A percentile compares a stretch with the other conserved stretches of the same genome.
phyloP scores from a whole-genome alignment of 1,140 invertebrate genomes.

The Cardiocondyla obscurior region DNA sequence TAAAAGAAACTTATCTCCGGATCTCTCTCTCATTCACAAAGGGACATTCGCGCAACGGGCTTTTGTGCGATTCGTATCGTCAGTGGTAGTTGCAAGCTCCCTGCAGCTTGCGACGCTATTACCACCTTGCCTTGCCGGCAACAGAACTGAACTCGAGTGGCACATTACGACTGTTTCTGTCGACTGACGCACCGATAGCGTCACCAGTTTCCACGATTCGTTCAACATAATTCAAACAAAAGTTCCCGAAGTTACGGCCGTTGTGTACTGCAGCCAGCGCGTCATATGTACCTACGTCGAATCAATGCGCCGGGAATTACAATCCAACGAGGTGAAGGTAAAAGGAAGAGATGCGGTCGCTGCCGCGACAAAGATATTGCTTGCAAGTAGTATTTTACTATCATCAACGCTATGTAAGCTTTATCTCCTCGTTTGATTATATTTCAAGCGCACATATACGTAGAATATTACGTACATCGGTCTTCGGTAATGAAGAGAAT shows the following conservation, averaged over 20 bases:
- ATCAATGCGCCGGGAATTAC: constrained; percentile 49
- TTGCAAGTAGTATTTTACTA: not conserved
- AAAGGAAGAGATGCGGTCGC: not conserved
- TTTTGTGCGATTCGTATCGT: constrained; percentile 63
- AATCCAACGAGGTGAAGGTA: constrained; percentile 51
- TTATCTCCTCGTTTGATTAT: not conserved
- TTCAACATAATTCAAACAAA: constrained; percentile 69
- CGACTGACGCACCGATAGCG: constrained; percentile 68
- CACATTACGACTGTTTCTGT: constrained; percentile 53
- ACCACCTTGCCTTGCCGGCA: constrained; percentile 45
- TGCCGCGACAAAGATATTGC: constrained; percentile 8
- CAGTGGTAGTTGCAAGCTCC: constrained; percentile 46
- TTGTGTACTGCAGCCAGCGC: constrained; percentile 52
- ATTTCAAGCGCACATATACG: not conserved
- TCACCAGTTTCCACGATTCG: constrained; percentile 66
- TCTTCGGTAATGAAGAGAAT: not conserved
- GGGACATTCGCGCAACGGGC: constrained; percentile 39
- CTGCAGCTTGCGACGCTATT: constrained; percentile 57
- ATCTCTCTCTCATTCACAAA: constrained; percentile 24
- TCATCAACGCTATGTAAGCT: not conserved
- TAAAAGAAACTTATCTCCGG: constrained; percentile 49
- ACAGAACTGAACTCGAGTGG: constrained; percentile 52
- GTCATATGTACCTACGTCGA: constrained; percentile 39
- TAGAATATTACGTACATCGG: not conserved
- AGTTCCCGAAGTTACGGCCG: constrained; percentile 65